Conservation (phyloP, 1,140 invertebrate species). For the Latrodectus geometricus region DNA sequence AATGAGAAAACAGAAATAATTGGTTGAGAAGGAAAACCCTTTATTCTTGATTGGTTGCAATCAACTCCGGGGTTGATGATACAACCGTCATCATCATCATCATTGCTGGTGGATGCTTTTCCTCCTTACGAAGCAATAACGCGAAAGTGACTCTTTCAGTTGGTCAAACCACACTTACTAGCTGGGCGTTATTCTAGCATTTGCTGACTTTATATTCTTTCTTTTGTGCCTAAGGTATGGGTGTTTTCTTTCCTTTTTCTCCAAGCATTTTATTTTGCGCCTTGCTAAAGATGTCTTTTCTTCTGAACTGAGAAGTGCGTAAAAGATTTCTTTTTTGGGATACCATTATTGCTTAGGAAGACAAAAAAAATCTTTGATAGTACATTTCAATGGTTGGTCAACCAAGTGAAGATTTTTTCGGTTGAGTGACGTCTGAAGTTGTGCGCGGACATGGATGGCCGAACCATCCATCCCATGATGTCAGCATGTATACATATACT, state of each 20-base stretch:
- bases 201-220: neutral
- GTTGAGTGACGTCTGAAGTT: neutral
- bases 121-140: constrained; percentile 10
- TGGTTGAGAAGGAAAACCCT: neutral
- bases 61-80: constrained; percentile 24
- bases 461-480: neutral
- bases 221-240: neutral
- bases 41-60: constrained; percentile 45
- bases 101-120: neutral
- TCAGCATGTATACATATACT: neutral
- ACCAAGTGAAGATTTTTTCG: neutral
- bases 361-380: neutral
- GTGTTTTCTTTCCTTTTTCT: neutral
- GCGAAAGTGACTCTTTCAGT: neutral
- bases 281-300: neutral
- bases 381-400: constrained; percentile 21
- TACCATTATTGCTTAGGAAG: neutral
- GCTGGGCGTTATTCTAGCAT: constrained; percentile 9
- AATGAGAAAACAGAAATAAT: neutral
- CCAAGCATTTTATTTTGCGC: neutral
- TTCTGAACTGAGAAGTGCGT: neutral
- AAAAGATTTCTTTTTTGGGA: neutral
- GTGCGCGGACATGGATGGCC: neutral
- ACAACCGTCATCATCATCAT: constrained; percentile 51
- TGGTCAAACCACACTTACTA: constrained; percentile 4